phyloP scores from a whole-genome alignment of 1,140 invertebrate genomes.

The Heliothis virescens region DNA sequence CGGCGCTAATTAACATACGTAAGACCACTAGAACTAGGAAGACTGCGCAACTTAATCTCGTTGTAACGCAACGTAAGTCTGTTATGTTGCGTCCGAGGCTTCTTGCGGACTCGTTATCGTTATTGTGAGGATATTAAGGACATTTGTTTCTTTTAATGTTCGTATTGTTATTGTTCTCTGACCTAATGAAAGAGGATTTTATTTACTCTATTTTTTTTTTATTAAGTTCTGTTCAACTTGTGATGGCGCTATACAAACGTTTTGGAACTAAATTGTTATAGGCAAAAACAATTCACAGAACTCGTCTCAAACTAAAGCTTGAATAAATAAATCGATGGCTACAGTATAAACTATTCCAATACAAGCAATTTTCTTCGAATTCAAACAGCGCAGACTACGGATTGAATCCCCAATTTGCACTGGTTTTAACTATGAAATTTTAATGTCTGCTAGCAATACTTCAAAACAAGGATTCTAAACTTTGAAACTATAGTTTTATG shows the following conservation, averaged over 20 bases:
- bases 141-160: not conserved
- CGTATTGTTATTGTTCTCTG: not conserved
- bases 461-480: slow-evolving; percentile 23
- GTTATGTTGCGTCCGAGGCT: not conserved
- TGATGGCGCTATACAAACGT: too few species aligned
- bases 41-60: slow-evolving; percentile 19
- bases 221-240: too few species aligned
- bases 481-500: not conserved
- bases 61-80: slow-evolving; percentile 30
- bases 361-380: slow-evolving; percentile 12
- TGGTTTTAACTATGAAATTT: slow-evolving; percentile 19
- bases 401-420: slow-evolving; percentile 28
- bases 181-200: not conserved
- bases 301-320: not conserved
- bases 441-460: slow-evolving; percentile 15
- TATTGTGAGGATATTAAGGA: not conserved
- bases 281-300: not conserved
- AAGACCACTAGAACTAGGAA: slow-evolving; percentile 8
- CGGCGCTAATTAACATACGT: slow-evolving; percentile 34
- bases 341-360: not conserved
- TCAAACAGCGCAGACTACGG: not conserved
- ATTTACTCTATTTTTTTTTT: not conserved
- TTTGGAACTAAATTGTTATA: too few species aligned
- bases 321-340: not conserved
- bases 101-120: not conserved